These are phyloP conservation scores for Balanococcus diminutus DNA, from an alignment of 2,888 invertebrate genomes.

Conservation along the genomic window DNA sequence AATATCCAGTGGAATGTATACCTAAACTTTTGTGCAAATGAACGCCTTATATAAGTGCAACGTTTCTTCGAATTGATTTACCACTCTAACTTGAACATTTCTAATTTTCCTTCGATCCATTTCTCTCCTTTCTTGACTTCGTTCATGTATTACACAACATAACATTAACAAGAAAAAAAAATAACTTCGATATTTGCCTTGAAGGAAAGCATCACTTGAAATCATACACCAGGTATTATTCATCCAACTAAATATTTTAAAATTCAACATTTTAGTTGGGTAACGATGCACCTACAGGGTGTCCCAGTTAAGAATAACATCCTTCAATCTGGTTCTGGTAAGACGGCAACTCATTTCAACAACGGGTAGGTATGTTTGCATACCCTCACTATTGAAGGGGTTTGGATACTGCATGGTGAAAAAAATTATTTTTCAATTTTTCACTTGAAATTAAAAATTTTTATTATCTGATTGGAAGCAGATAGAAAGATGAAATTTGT, in stretches of 20 bases:
- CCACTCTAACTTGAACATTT: neutral
- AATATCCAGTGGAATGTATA: neutral
- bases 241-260: neutral
- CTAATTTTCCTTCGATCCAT: neutral
- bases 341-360: no score
- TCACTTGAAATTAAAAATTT: no score
- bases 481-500: no score
- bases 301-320: no score
- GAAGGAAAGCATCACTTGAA: neutral
- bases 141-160: neutral
- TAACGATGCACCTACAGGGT: neutral
- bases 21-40: neutral
- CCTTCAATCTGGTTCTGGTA: no score
- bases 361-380: no score
- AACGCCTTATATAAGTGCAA: neutral
- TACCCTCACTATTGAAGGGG: no score
- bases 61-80: neutral
- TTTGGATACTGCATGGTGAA: no score
- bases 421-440: no score
- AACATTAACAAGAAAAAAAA: neutral
- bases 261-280: neutral
- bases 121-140: neutral
- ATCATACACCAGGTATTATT: neutral
- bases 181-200: neutral
- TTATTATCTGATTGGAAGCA: no score